Percentiles rank a stretch among this genome's conserved stretches.
These are phyloP conservation scores for Gymnocypris eckloni DNA, from an alignment of 2,797 vertebrate species.

Conservation along the genomic window DNA sequence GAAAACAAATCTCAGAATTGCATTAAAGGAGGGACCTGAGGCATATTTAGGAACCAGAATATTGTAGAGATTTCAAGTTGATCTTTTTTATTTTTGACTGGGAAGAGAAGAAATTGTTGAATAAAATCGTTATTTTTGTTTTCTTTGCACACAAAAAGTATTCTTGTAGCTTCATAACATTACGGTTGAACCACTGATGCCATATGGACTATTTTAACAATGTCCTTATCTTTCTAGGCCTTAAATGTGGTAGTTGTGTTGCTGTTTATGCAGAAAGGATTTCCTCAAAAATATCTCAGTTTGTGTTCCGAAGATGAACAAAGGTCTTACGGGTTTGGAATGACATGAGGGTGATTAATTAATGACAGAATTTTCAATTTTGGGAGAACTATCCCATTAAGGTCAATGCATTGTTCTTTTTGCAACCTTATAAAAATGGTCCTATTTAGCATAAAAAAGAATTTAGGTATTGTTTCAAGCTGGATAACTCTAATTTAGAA, in stretches of 20 bases:
- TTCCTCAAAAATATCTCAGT: background rate
- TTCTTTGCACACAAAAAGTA: background rate
- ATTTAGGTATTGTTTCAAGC: too few species aligned
- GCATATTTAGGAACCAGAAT: background rate
- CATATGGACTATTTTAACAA: background rate
- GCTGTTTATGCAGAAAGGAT: background rate
- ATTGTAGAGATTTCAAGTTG: background rate
- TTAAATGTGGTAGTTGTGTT: background rate
- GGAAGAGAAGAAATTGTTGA: background rate
- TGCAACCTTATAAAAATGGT: too few species aligned
- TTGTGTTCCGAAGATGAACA: background rate
- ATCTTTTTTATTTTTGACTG: background rate
- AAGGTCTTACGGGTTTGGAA: background rate
- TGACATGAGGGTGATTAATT: background rate
- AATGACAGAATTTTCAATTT: background rate
- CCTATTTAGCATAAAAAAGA: too few species aligned
- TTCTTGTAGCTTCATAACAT: background rate
- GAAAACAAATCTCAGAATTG: background rate
- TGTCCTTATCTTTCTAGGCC: background rate
- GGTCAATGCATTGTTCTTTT: background rate
- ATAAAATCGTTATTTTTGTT: background rate
- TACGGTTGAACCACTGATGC: background rate
- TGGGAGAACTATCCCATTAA: background rate
- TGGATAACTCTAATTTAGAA: too few species aligned
- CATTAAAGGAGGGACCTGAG: background rate